phyloP scores from a whole-genome alignment of 2,113 vertebrate species.

The Larimichthys crocea region DNA sequence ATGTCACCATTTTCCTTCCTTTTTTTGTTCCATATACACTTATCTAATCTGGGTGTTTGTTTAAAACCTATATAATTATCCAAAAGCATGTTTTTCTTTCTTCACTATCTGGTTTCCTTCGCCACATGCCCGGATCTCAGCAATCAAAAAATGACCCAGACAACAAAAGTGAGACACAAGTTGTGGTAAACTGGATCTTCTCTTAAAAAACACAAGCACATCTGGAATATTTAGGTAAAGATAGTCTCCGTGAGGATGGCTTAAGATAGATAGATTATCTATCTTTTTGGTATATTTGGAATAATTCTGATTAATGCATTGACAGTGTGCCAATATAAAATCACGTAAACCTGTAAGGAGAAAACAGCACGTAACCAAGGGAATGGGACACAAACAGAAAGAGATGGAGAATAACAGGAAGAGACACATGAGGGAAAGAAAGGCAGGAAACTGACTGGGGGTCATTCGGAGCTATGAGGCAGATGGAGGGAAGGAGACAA shows the following conservation, averaged over 20 bases:
- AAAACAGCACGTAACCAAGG: conserved; percentile 33
- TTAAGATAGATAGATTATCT: neutral
- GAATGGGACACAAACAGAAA: conserved; percentile 49
- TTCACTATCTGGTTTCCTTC: neutral
- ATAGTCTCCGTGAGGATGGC: neutral
- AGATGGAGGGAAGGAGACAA: conserved; percentile 75
- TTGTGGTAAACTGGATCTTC: neutral
- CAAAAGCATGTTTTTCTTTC: too few relatives aligned
- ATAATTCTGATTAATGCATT: neutral
- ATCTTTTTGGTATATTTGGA: neutral
- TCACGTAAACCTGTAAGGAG: neutral
- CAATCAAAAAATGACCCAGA: neutral
- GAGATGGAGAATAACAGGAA: conserved; percentile 78
- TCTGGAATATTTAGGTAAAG: neutral
- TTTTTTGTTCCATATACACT: too few relatives aligned
- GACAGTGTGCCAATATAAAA: neutral
- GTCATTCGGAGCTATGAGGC: conserved; percentile 52
- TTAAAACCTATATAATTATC: too few relatives aligned
- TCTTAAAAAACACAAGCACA: neutral
- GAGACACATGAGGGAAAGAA: conserved; percentile 75
- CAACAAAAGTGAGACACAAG: neutral
- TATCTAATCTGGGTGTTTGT: too few relatives aligned
- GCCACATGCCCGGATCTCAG: neutral
- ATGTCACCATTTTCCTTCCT: too few relatives aligned
- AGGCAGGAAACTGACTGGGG: conserved; percentile 79